Evolutionary conservation across 2,113 vertebrate species (phyloP), one percentile per base, ranked within the genome.

Genomic region (Catharus minimus): DNA sequence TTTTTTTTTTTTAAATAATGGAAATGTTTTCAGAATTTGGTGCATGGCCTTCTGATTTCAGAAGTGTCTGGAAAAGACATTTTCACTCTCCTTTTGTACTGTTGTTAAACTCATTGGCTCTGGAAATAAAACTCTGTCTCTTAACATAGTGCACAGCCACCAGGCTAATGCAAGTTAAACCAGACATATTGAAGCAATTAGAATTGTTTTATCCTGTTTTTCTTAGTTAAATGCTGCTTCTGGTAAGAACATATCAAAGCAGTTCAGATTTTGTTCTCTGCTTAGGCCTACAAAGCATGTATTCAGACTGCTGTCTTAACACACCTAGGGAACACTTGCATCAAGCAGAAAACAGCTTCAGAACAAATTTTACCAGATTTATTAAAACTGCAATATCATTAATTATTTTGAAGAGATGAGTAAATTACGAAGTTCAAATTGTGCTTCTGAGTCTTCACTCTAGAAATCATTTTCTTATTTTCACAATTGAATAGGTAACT

Each of bases 401-500:
- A 30, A 55, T 47, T 84, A 38, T 58, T 84, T 33, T 69, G 14
- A 81, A 39, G 36, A 49, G 15, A 33, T 64, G 9, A 61, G 12
- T 53, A 39, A 60, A 39, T 46, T 43, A 88, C 81, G 15, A 75
- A 71, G 21, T 76, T 79, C 30, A 65, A 38, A 30, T 58, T 43
- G 15, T 33, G 14, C 56, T 82, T 83, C 46, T 57, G 6, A 78
- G 47, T 57, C 52, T 90, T 85, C 76, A 38, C 32, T 73, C 4
- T 50, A 60, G 36, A 75, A 73, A 57, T 27, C 12, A 17, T 66
- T 58, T 76, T 82, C 30, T 82, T 89, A 39, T 89, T 66, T 69
- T 83, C 9, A 28, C 87, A 91, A 84, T 73, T 38, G 50, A 27
- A 73, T 95, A 99, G 99, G 99, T 99, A 87, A 99, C 99, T 7